phyloP scores from a whole-genome alignment of 2,113 vertebrate species.

The Suncus etruscus region DNA sequence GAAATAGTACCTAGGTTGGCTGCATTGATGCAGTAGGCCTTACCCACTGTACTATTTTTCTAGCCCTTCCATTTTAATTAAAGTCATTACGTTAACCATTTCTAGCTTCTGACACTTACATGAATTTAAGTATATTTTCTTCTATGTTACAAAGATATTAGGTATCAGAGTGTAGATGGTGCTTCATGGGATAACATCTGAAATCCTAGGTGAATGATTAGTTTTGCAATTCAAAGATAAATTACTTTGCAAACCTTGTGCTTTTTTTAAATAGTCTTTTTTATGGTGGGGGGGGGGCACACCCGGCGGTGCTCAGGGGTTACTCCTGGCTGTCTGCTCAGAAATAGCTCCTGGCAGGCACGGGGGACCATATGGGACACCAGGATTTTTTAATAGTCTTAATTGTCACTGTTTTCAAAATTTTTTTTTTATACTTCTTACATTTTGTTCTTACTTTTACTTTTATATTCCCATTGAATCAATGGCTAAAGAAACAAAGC shows the following conservation, averaged over 20 bases:
- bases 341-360: too few species aligned
- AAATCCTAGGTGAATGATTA: background rate
- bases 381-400: constrained; percentile 30
- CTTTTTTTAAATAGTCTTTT: constrained; percentile 24
- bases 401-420: too few species aligned
- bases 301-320: too few species aligned
- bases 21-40: too few species aligned
- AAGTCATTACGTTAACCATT: background rate
- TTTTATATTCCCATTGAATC: constrained; percentile 33
- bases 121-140: background rate
- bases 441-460: background rate
- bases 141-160: background rate
- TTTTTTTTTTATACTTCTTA: too few species aligned
- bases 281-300: too few species aligned
- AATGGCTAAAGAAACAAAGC: constrained; percentile 26
- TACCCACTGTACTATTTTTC: too few species aligned
- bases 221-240: background rate
- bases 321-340: too few species aligned
- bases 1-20: too few species aligned
- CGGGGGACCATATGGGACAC: too few species aligned
- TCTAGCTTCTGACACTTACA: background rate
- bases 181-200: background rate
- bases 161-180: background rate
- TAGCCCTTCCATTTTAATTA: constrained; percentile 8
- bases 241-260: background rate